Evolutionary conservation across 2,797 vertebrate species (phyloP).

Genomic region (Selene dorsalis): DNA sequence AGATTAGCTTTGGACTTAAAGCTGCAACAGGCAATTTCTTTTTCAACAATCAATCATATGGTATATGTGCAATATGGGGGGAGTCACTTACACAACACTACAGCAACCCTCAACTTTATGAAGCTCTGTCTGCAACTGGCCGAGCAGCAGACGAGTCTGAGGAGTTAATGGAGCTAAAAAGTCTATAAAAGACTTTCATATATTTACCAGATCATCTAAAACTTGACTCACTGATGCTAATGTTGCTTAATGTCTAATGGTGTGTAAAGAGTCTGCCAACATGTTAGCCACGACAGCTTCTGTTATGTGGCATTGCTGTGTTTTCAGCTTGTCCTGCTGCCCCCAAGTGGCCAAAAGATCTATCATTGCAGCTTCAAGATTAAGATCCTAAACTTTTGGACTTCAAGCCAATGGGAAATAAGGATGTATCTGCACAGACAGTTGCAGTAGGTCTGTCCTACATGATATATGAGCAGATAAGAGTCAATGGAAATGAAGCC

Average conservation of each 20-base stretch:
- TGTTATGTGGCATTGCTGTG: not conserved
- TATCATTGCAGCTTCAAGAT: constrained; percentile 16
- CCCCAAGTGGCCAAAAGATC: constrained; percentile 3
- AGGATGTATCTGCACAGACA: not conserved
- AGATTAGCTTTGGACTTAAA: constrained; percentile 1
- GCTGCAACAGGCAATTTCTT: not conserved
- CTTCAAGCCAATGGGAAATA: not conserved
- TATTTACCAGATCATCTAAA: not conserved
- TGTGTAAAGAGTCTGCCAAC: not conserved
- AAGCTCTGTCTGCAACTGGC: not conserved
- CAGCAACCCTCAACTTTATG: not conserved
- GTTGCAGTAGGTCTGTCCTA: no score
- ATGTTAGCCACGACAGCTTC: not conserved
- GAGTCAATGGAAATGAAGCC: constrained; percentile 34
- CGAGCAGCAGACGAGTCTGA: not conserved
- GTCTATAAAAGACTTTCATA: not conserved
- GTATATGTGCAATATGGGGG: not conserved
- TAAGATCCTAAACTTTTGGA: constrained; percentile 2
- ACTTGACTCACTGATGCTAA: not conserved
- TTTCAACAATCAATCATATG: not conserved
- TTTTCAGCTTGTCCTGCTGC: constrained; percentile 10
- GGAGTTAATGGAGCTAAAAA: not conserved
- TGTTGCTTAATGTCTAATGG: not conserved
- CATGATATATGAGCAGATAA: constrained; percentile 40
- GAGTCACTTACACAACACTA: not conserved